These are phyloP conservation scores for Sakesphorus luctuosus DNA, from an alignment of 2,113 vertebrate species.

Conservation along the genomic window DNA sequence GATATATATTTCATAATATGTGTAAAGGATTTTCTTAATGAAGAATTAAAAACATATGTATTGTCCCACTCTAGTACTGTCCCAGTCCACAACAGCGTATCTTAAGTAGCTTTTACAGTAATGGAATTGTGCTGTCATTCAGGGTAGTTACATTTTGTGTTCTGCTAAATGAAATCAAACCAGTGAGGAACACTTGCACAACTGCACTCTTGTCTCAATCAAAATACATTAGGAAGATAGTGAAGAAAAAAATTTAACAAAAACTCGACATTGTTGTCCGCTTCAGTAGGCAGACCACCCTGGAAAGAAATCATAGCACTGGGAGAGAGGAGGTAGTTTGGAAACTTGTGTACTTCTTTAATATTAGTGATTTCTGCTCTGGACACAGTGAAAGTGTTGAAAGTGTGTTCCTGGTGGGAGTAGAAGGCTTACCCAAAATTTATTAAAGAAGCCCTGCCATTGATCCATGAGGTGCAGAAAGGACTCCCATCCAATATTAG, in stretches of 20 bases:
- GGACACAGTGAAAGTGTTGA: neutral
- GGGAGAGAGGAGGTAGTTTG: neutral
- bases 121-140: conserved; percentile 1
- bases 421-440: no score
- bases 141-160: neutral
- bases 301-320: neutral
- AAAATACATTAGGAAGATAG: neutral
- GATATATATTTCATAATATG: neutral
- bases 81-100: neutral
- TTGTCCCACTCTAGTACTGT: neutral
- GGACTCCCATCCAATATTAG: no score
- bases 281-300: neutral
- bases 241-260: neutral
- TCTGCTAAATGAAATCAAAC: neutral
- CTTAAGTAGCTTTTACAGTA: conserved; percentile 11
- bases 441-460: no score
- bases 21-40: neutral
- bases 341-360: neutral
- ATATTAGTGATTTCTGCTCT: neutral
- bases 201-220: neutral
- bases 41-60: neutral
- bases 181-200: neutral
- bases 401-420: neutral
- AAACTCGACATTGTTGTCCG: neutral
- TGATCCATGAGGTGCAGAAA: no score